phyloP scores from a whole-genome alignment of 2,888 invertebrate species.

The Dysmachus trigonus region DNA sequence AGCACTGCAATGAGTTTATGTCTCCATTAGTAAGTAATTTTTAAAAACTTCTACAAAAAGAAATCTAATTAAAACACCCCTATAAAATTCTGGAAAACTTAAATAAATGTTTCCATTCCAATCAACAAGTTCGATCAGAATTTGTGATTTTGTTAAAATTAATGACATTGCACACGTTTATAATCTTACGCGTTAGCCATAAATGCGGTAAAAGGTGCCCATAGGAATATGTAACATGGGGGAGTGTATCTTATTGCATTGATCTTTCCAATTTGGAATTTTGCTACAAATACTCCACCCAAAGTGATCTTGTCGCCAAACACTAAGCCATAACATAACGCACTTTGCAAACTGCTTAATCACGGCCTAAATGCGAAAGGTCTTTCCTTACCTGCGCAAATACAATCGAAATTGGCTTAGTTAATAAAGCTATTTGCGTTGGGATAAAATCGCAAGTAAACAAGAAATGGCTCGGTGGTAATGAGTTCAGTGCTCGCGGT shows the following conservation, averaged over 20 bases:
- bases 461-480: not conserved
- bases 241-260: not conserved
- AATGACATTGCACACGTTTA: not conserved
- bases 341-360: constrained; percentile 22
- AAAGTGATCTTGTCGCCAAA: constrained; percentile 13
- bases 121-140: not conserved
- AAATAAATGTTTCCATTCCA: not conserved
- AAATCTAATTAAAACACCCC: no score
- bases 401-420: not conserved
- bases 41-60: not conserved
- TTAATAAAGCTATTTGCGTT: constrained; percentile 3
- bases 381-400: not conserved
- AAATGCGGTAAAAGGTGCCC: not conserved
- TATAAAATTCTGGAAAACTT: no score
- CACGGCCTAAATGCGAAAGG: not conserved
- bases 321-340: not conserved
- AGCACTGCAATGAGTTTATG: no score
- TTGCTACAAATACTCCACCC: constrained; percentile 6
- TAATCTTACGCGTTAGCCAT: not conserved
- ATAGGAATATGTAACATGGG: not conserved
- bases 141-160: not conserved
- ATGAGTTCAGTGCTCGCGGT: not conserved
- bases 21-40: not conserved
- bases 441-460: constrained; percentile 22
- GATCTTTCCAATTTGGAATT: not conserved